These are phyloP conservation scores for Tragelaphus buxtoni DNA, from an alignment of 2,113 vertebrate species.

Conservation along the genomic window DNA sequence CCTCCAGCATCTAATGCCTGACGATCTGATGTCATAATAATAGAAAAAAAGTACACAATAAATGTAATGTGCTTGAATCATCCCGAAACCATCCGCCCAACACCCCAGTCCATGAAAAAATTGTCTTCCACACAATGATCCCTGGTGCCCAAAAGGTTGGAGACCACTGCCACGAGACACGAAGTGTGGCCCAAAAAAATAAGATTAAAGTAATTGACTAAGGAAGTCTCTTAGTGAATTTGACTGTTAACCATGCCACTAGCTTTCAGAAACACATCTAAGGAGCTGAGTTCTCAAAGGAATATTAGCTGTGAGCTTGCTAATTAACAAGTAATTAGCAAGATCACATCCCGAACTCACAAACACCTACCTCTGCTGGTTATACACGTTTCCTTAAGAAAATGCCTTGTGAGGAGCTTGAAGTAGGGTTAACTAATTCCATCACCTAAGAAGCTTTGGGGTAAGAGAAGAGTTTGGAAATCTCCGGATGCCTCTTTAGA, in stretches of 20 bases:
- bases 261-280: neutral
- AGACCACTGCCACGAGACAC: accelerated
- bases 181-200: neutral
- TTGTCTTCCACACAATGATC: neutral
- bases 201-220: neutral
- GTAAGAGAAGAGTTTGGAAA: neutral
- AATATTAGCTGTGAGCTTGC: neutral
- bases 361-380: neutral
- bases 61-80: neutral
- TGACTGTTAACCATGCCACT: neutral
- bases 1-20: neutral
- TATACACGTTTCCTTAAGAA: neutral
- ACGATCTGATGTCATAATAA: neutral
- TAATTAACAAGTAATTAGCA: neutral
- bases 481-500: neutral
- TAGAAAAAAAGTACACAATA: neutral
- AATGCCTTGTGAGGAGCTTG: neutral
- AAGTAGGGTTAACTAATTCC: neutral
- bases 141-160: neutral
- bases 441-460: accelerated
- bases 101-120: neutral
- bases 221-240: neutral
- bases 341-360: neutral
- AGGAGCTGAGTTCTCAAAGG: neutral
- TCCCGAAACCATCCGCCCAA: neutral